Evolutionary conservation across 2,113 vertebrate genomes (phyloP).

Genomic region (Antennarius striatus): DNA sequence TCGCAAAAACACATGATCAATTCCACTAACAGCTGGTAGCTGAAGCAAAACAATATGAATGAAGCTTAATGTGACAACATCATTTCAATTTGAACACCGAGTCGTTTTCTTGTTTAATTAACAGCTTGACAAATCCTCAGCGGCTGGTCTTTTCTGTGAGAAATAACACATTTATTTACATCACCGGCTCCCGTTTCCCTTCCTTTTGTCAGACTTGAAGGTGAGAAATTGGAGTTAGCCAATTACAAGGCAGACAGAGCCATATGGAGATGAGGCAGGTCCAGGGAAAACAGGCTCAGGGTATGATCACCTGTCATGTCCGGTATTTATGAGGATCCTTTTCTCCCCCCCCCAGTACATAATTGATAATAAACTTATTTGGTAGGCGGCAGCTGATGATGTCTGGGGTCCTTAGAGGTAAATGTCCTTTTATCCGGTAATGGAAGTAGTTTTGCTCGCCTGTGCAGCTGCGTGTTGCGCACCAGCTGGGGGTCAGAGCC

Average conservation of each 20-base stretch:
- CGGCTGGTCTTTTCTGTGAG: slow-evolving; percentile 34
- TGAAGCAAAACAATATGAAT: slow-evolving; percentile 43
- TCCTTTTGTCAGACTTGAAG: slow-evolving; percentile 35
- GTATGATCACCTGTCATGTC: too few relatives aligned
- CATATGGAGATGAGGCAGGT: too few relatives aligned
- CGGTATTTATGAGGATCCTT: too few relatives aligned
- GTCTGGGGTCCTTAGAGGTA: too few relatives aligned
- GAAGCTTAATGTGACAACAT: slow-evolving; percentile 19
- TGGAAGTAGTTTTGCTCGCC: not conserved
- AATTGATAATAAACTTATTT: too few relatives aligned
- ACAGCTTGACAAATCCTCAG: slow-evolving; percentile 58
- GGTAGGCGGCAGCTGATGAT: too few relatives aligned
- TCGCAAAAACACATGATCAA: slow-evolving; percentile 19
- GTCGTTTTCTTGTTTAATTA: slow-evolving; percentile 54
- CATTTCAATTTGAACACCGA: slow-evolving; percentile 29
- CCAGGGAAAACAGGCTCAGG: too few relatives aligned
- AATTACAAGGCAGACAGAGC: too few relatives aligned
- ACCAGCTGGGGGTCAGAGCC: slow-evolving; percentile 41
- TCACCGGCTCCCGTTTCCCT: slow-evolving; percentile 9
- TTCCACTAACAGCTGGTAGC: slow-evolving; percentile 27
- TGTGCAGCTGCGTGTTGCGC: slow-evolving; percentile 30
- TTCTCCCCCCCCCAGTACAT: too few relatives aligned
- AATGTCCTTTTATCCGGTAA: too few relatives aligned
- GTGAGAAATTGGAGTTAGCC: slow-evolving; percentile 42
- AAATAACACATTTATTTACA: slow-evolving; percentile 58